These are phyloP conservation scores for Macrobrachium nipponense DNA, from an alignment of 1,140 invertebrate species.

Conservation along the genomic window DNA sequence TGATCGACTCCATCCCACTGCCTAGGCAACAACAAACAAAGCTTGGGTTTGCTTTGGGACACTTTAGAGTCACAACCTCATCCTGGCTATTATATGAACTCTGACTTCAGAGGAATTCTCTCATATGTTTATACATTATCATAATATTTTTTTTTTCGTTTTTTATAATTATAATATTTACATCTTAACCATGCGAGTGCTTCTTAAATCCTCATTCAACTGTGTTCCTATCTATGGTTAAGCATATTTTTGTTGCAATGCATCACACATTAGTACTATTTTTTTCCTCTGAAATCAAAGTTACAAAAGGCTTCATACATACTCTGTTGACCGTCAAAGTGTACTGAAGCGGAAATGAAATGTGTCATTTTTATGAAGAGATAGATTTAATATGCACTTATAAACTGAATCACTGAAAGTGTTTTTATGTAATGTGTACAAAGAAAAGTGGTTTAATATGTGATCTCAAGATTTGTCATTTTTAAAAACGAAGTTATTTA, in stretches of 20 bases:
- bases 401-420: slow-evolving; percentile 60
- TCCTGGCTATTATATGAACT: slow-evolving; percentile 45
- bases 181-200: slow-evolving; percentile 34
- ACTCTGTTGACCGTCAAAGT: slow-evolving; percentile 61
- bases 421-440: slow-evolving; percentile 61
- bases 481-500: slow-evolving; percentile 47
- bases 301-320: slow-evolving; percentile 54
- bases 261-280: slow-evolving; percentile 30
- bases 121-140: slow-evolving; percentile 12
- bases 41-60: neutral
- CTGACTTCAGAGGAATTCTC: slow-evolving; percentile 43
- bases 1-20: slow-evolving; percentile 34
- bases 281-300: slow-evolving; percentile 55
- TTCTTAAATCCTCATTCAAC: slow-evolving; percentile 58
- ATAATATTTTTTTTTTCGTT: neutral
- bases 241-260: slow-evolving; percentile 36
- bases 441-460: slow-evolving; percentile 58
- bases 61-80: slow-evolving; percentile 27
- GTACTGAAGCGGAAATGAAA: slow-evolving; percentile 58
- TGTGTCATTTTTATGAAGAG: slow-evolving; percentile 57
- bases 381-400: slow-evolving; percentile 47
- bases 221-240: slow-evolving; percentile 61
- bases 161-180: slow-evolving; percentile 20
- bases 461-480: slow-evolving; percentile 60
- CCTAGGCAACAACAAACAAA: slow-evolving; percentile 22